Conservation (phyloP, 2,888 invertebrate species). For the Asteroscopus sphinx region DNA sequence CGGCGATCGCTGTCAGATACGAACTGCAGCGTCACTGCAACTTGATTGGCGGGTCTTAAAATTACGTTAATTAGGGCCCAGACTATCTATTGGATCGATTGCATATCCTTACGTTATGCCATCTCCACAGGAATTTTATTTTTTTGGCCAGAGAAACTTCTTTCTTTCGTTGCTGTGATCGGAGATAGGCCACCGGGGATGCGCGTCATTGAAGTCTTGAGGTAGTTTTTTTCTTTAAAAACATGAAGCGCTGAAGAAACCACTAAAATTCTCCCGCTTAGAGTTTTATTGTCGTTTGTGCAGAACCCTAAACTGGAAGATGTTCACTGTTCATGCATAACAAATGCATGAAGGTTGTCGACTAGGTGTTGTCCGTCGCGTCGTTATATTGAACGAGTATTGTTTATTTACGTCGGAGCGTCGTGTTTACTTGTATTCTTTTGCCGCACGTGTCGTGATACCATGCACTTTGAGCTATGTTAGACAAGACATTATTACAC, state of each 20-base stretch:
- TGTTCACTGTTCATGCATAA: slow-evolving; percentile 29
- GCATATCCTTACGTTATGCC: no score
- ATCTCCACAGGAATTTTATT: no score
- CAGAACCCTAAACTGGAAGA: slow-evolving; percentile 22
- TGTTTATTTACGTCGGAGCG: slow-evolving; percentile 46
- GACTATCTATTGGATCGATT: no score
- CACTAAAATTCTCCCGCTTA: background rate
- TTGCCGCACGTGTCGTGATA: slow-evolving; percentile 22
- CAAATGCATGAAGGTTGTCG: slow-evolving; percentile 48
- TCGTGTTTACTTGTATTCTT: slow-evolving; percentile 37
- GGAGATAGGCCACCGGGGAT: no score
- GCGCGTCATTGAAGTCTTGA: no score
- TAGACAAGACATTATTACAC: slow-evolving; percentile 12
- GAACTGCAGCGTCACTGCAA: no score
- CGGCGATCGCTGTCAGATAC: no score
- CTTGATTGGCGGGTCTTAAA: no score
- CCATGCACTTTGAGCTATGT: slow-evolving; percentile 7
- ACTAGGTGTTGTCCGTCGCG: slow-evolving; percentile 20
- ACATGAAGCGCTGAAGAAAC: background rate
- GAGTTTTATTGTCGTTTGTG: slow-evolving; percentile 10
- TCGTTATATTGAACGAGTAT: slow-evolving; percentile 44
- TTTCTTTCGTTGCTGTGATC: no score
- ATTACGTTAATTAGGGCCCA: no score
- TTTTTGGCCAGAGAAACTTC: no score
- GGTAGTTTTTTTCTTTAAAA: no score